phyloP scores from a whole-genome alignment of 2,797 vertebrate species.

The Crocodylus rhombifer region DNA sequence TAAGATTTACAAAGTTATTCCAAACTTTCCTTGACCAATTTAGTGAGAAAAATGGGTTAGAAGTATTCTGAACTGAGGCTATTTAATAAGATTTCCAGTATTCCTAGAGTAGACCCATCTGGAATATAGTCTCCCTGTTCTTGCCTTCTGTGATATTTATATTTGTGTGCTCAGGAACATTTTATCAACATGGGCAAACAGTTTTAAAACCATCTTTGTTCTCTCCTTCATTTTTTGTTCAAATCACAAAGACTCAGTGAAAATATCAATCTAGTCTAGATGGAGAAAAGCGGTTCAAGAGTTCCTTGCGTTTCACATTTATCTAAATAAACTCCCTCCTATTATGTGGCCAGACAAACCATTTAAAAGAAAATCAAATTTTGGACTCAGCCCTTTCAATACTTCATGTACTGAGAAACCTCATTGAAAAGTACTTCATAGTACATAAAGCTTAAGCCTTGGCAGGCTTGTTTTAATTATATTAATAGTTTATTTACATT shows the following conservation, averaged over 20 bases:
- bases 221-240: neutral
- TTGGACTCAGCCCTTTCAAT: neutral
- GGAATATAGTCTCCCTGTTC: neutral
- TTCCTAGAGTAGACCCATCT: neutral
- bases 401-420: neutral
- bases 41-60: neutral
- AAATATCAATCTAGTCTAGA: neutral
- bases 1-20: neutral
- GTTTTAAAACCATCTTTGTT: neutral
- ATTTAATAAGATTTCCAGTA: neutral
- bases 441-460: neutral
- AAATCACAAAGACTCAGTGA: neutral
- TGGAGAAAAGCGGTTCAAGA: no score
- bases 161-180: neutral
- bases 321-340: neutral
- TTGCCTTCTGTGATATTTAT: neutral
- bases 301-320: no score
- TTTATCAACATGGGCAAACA: neutral
- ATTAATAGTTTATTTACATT: neutral
- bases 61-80: neutral
- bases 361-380: neutral
- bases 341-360: no score
- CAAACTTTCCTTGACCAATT: neutral
- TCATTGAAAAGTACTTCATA: neutral
- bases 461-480: neutral